Percentiles rank a stretch among this genome's conserved stretches.
Evolutionary conservation across 53 echinoderm and acorn worm genomes (phyloP).

Genomic region (Paracentrotus lividus): DNA sequence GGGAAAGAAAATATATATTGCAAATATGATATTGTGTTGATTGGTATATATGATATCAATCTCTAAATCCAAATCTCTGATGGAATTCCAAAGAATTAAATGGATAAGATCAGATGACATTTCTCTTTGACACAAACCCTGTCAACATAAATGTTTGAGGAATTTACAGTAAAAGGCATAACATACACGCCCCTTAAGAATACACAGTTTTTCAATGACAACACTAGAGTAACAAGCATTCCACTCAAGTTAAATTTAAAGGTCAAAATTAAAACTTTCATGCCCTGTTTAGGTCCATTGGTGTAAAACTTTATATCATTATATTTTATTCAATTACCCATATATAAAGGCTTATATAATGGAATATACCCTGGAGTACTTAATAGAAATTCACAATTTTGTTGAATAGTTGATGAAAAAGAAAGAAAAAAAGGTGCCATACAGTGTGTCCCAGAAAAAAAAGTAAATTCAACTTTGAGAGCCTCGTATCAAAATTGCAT

Average conservation of each 20-base stretch:
- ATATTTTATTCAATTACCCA: no score
- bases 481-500: no score
- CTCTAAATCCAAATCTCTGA: background rate
- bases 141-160: constrained; percentile 13
- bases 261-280: background rate
- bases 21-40: background rate
- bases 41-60: constrained; percentile 15
- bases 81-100: background rate
- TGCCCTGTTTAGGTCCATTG: background rate
- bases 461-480: no score
- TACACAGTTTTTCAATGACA: background rate
- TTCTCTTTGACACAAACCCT: background rate
- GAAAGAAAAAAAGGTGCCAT: no score
- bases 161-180: background rate
- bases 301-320: background rate
- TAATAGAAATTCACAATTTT: no score
- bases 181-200: background rate
- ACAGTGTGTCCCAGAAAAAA: no score
- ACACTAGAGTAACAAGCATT: background rate
- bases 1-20: background rate
- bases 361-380: no score
- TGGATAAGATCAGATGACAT: constrained; percentile 34
- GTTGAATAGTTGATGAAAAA: no score
- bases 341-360: no score
- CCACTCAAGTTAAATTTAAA: background rate